Evolutionary conservation across 2,113 vertebrate species (phyloP), one percentile per base, ranked within the genome.

Genomic region (Hypocryptadius cinnamomeus): DNA sequence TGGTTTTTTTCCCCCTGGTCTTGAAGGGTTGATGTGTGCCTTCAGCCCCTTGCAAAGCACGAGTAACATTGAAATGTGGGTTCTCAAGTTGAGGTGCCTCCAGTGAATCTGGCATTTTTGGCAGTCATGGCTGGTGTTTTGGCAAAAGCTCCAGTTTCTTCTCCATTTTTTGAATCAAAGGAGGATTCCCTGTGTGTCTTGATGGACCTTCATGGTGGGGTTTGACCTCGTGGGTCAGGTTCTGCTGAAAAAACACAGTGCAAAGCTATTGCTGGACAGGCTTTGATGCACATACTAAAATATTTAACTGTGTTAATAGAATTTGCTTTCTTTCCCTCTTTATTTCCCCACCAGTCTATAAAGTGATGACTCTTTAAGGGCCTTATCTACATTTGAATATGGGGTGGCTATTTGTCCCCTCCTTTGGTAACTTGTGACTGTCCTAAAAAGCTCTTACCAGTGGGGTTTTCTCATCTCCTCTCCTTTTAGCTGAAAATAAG

Each of bases 271-370:
- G 39, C 30, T 63, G 60, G 40, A 37, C 17, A 14, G 14, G 27
- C 30, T 79, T 76, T 57, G 84, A 50, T 85, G 61, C 78, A 21
- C 0, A 1, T 79, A 15, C 7, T 63, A 10, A 84, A 89, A 60
- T 80, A 44, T 17, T 73, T 59, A 73, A 27, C 60, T 85, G 37
- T 69, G 44, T 57, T 89, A 65, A 33, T 23, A 56, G 48, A 54
- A 50, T 91, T 87, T 91, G 25, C 72, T 90, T 95, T 86, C 51
- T 83, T 90, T 79, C 70, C 33, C 16, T 70, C 54, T 79, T 56
- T 18, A 18, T 64, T 86, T 76, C 42, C n/a, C n/a, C 60, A 59
- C 37, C 7, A 14, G 7, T n/a, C 60, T 74, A 0, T 69, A 45
- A 81, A 87, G 40, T 2, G 0, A 13, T 0, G 1, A 40, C 73